Evolutionary conservation across 2,888 invertebrate genomes (phyloP).

Genomic region (Willowsia nigromaculata): DNA sequence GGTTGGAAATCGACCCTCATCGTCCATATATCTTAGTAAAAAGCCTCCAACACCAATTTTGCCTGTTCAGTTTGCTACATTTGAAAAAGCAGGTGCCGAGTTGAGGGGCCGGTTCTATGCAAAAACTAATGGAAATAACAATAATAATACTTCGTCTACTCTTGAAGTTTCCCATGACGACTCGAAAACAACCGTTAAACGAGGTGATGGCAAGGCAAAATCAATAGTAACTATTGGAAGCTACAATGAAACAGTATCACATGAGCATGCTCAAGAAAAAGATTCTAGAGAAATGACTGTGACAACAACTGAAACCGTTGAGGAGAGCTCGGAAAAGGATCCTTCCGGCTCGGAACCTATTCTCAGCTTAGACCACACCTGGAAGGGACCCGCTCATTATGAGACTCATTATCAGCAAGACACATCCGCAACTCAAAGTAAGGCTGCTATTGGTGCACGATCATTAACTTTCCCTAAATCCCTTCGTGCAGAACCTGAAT

Average conservation of each 20-base stretch:
- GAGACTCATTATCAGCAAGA: slow-evolving; percentile 31
- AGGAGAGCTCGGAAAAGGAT: not conserved
- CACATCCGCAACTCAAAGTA: not conserved
- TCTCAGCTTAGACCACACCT: slow-evolving; percentile 76
- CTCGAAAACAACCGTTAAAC: not conserved
- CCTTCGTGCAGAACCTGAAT: slow-evolving; percentile 75
- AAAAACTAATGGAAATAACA: slow-evolving; percentile 40
- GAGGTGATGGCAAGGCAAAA: slow-evolving; percentile 61
- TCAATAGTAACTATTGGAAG: slow-evolving; percentile 76
- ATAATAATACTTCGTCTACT: not conserved
- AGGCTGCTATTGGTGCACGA: not conserved
- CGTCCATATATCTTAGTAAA: slow-evolving; percentile 35
- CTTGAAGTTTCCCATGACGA: slow-evolving; percentile 1
- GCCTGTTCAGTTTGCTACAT: slow-evolving; percentile 74
- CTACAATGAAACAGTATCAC: not conserved
- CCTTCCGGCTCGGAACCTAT: slow-evolving; percentile 68
- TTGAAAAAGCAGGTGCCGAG: slow-evolving; percentile 76
- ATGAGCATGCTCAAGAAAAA: not conserved
- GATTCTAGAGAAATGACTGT: slow-evolving; percentile 8
- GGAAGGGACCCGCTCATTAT: slow-evolving; percentile 76
- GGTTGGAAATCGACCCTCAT: not conserved
- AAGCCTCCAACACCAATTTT: slow-evolving; percentile 76
- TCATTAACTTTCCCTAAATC: slow-evolving; percentile 77
- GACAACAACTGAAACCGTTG: not conserved
- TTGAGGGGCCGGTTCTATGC: slow-evolving; percentile 73